Evolutionary conservation across 2,888 invertebrate genomes (phyloP).

Genomic region (Lysandra coridon): DNA sequence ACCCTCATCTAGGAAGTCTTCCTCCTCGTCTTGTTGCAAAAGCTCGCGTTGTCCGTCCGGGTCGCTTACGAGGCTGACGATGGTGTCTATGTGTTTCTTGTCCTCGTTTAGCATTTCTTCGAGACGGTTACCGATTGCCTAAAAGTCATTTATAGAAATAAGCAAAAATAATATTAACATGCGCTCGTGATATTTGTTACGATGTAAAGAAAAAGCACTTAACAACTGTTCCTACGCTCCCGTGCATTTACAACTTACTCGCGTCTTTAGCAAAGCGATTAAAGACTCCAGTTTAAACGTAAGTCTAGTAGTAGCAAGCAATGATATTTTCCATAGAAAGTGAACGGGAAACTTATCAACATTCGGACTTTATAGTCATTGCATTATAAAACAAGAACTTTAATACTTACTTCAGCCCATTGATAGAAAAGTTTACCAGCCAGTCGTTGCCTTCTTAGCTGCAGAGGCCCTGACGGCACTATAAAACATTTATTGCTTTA

Average conservation of each 20-base stretch:
- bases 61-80: conserved; percentile 85
- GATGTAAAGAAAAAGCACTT: too few species aligned
- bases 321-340: too few species aligned
- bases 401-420: conserved; percentile 90
- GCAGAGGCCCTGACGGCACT: conserved; percentile 68
- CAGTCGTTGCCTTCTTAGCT: conserved; percentile 80
- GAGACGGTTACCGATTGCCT: conserved; percentile 91
- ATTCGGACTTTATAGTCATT: too few species aligned
- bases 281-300: too few species aligned
- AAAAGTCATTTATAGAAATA: not conserved
- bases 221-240: too few species aligned
- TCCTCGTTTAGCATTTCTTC: conserved; percentile 95
- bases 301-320: too few species aligned
- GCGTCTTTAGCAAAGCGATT: too few species aligned
- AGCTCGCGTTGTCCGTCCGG: conserved; percentile 90
- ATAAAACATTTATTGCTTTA: not conserved
- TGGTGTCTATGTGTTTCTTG: conserved; percentile 84
- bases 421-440: conserved; percentile 99
- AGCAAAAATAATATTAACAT: too few species aligned
- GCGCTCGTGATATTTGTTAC: too few species aligned
- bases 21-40: conserved; percentile 93
- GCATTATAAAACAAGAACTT: too few species aligned
- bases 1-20: conserved; percentile 98
- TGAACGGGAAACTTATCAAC: too few species aligned
- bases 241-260: too few species aligned